A percentile compares a stretch with the other conserved stretches of the same genome.
phyloP scores from a whole-genome alignment of 2,797 vertebrate species.

The Channallabes apus region DNA sequence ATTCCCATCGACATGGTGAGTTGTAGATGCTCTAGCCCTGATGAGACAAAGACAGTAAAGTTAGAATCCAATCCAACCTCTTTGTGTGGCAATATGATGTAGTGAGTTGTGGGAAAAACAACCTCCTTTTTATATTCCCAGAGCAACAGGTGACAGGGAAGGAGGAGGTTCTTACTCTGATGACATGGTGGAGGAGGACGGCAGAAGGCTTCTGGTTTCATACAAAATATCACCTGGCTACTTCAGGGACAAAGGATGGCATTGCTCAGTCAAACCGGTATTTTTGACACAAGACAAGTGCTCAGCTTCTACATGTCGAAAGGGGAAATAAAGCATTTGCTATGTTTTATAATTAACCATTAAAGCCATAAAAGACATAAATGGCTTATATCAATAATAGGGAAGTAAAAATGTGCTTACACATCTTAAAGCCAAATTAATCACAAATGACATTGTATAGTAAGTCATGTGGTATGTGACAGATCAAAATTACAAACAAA shows the following conservation, averaged over 20 bases:
- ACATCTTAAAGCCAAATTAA: background rate
- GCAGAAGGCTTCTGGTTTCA: constrained; percentile 42
- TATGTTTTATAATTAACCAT: background rate
- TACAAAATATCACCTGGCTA: constrained; percentile 53
- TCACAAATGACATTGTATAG: background rate
- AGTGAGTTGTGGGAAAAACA: constrained; percentile 64
- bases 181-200: constrained; percentile 63
- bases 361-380: background rate
- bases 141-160: constrained; percentile 44
- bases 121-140: constrained; percentile 70
- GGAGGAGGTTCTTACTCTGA: constrained; percentile 65
- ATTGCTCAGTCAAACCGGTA: constrained; percentile 1
- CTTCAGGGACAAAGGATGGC: constrained; percentile 11
- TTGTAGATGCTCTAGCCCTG: constrained; percentile 7
- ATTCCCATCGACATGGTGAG: constrained; percentile 89
- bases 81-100: constrained; percentile 45
- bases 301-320: background rate
- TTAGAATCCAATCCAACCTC: background rate
- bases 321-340: constrained; percentile 10
- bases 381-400: background rate
- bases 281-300: constrained; percentile 3
- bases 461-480: background rate
- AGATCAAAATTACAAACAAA: background rate
- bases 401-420: background rate
- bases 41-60: background rate